These are phyloP conservation scores for Labrus mixtus DNA, from an alignment of 2,113 vertebrate species.

Conservation along the genomic window DNA sequence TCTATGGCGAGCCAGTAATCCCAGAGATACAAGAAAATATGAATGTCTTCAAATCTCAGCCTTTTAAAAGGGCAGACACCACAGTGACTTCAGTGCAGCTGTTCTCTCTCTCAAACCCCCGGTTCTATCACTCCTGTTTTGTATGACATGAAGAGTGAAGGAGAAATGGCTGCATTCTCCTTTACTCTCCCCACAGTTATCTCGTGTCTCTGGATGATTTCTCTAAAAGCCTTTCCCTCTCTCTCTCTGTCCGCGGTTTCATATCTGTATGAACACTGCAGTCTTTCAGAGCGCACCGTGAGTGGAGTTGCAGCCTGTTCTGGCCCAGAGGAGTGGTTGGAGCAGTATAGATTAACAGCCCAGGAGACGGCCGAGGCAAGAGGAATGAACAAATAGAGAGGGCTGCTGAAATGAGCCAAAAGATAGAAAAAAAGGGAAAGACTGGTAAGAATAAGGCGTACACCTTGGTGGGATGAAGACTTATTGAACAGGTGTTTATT, in stretches of 20 bases:
- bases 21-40: constrained; percentile 63
- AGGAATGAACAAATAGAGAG: constrained; percentile 73
- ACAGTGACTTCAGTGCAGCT: constrained; percentile 32
- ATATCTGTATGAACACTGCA: constrained; percentile 71
- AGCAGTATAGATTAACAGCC: constrained; percentile 5
- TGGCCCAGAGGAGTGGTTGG: constrained; percentile 63
- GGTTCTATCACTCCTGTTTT: too few relatives aligned
- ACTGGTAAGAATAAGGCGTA: too few relatives aligned
- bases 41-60: constrained; percentile 70
- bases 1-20: too few relatives aligned
- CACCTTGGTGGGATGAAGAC: too few relatives aligned
- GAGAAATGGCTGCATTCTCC: neutral
- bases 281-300: constrained; percentile 69
- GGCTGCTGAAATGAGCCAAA: neutral
- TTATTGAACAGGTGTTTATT: too few relatives aligned
- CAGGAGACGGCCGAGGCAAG: constrained; percentile 45
- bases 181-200: constrained; percentile 57
- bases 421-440: too few relatives aligned
- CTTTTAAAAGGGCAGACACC: constrained; percentile 67
- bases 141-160: too few relatives aligned
- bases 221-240: constrained; percentile 69
- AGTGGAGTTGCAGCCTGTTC: constrained; percentile 22
- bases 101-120: neutral
- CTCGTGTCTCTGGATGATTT: constrained; percentile 58
- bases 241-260: constrained; percentile 63